Conservation (phyloP, 2,113 vertebrate species). For the Aspidoscelis tigris region DNA sequence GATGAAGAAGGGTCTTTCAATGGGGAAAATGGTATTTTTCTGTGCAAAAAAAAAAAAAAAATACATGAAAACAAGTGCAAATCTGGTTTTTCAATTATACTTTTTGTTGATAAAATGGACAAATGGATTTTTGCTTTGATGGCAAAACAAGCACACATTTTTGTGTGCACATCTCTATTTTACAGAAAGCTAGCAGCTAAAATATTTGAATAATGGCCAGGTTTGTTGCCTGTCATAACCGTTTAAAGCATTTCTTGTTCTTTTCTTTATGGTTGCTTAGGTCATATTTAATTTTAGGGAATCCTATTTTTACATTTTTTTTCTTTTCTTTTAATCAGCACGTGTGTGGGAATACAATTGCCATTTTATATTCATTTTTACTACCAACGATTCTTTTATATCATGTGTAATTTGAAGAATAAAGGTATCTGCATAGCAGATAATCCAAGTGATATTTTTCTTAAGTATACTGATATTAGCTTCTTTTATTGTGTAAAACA, state of each 20-base stretch:
- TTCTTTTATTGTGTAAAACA: background rate
- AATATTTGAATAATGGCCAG: slow-evolving; percentile 60
- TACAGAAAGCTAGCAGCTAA: slow-evolving; percentile 64
- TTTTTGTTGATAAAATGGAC: too few relatives aligned
- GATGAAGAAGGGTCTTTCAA: slow-evolving; percentile 59
- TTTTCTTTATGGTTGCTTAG: slow-evolving; percentile 50
- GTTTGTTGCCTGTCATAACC: slow-evolving; percentile 59
- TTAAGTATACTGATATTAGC: slow-evolving; percentile 9
- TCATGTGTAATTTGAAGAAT: slow-evolving; percentile 14
- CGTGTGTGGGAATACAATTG: background rate
- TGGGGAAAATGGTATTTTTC: too few relatives aligned
- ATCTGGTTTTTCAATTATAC: too few relatives aligned
- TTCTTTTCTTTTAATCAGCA: slow-evolving; percentile 29
- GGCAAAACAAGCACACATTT: too few relatives aligned
- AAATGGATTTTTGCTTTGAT: too few relatives aligned
- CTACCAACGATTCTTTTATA: too few relatives aligned
- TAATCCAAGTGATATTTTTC: slow-evolving; percentile 1
- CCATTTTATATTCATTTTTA: slow-evolving; percentile 50
- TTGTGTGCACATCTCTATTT: too few relatives aligned
- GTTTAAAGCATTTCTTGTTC: slow-evolving; percentile 62
- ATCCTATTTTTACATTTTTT: slow-evolving; percentile 46
- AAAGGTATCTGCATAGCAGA: background rate
- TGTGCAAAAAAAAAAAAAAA: too few relatives aligned
- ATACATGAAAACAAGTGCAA: too few relatives aligned
- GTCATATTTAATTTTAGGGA: slow-evolving; percentile 59